These are phyloP conservation scores for Seriola rivoliana DNA, from an alignment of 2,113 vertebrate species.

Conservation along the genomic window DNA sequence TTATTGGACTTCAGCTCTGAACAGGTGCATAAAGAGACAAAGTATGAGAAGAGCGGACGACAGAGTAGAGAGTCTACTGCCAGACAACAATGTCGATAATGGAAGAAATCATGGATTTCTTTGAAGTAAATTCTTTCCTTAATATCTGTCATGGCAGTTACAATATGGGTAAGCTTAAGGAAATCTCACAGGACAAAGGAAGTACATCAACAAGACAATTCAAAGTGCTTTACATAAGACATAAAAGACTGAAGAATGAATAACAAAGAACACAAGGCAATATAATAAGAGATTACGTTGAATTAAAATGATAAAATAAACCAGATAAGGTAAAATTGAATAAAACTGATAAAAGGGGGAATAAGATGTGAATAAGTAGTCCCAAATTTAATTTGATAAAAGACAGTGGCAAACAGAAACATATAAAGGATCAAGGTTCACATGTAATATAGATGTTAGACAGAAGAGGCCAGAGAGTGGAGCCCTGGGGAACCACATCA, in stretches of 20 bases:
- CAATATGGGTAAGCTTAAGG: background rate
- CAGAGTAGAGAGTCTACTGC: too few species aligned
- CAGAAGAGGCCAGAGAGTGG: background rate
- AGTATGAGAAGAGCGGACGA: background rate
- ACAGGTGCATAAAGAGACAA: conserved; percentile 8
- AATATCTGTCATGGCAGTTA: background rate
- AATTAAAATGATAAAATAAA: background rate
- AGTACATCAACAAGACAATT: background rate
- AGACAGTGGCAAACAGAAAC: background rate
- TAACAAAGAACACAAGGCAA: background rate
- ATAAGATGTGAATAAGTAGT: background rate
- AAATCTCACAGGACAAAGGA: background rate
- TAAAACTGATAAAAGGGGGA: too few species aligned
- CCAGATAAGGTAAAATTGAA: too few species aligned
- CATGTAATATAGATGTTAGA: background rate
- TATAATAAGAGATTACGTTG: background rate
- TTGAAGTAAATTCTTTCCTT: background rate
- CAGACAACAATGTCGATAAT: too few species aligned
- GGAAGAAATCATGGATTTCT: background rate
- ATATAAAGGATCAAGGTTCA: background rate
- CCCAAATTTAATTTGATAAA: background rate
- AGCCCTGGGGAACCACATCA: background rate
- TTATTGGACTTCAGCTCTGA: conserved; percentile 28
- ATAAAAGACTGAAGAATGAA: background rate
- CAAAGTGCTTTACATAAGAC: background rate